These are phyloP conservation scores for Corythornis madagascariensis DNA, from an alignment of 2,113 vertebrate species.

Conservation along the genomic window DNA sequence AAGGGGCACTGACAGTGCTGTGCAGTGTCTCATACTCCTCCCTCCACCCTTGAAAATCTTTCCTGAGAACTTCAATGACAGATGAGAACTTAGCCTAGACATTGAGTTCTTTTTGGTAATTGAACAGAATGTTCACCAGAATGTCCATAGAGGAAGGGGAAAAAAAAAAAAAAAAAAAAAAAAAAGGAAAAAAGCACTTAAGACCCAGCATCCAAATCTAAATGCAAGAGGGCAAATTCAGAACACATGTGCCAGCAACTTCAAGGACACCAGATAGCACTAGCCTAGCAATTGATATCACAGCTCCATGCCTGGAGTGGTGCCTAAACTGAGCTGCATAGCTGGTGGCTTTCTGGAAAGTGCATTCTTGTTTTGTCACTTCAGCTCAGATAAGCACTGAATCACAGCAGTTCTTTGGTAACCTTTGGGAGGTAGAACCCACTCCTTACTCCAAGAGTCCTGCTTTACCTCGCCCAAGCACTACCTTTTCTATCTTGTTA, in stretches of 20 bases:
- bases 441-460: background rate
- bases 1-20: background rate
- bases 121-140: background rate
- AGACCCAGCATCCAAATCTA: background rate
- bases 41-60: background rate
- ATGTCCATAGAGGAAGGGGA: no score
- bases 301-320: background rate
- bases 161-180: background rate
- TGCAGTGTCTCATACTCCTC: background rate
- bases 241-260: background rate
- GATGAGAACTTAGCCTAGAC: background rate
- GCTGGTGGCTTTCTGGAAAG: background rate
- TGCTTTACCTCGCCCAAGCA: background rate
- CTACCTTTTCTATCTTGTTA: background rate
- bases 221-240: background rate
- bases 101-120: background rate
- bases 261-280: background rate
- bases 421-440: background rate
- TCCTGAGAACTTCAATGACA: background rate
- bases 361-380: background rate
- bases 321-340: background rate
- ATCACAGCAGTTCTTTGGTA: background rate
- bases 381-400: background rate
- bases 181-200: no score
- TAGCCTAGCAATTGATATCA: background rate